A percentile compares a stretch with the other conserved stretches of the same genome.
These are phyloP conservation scores for Aelia acuminata DNA, from an alignment of 2,888 invertebrate genomes.

Conservation along the genomic window DNA sequence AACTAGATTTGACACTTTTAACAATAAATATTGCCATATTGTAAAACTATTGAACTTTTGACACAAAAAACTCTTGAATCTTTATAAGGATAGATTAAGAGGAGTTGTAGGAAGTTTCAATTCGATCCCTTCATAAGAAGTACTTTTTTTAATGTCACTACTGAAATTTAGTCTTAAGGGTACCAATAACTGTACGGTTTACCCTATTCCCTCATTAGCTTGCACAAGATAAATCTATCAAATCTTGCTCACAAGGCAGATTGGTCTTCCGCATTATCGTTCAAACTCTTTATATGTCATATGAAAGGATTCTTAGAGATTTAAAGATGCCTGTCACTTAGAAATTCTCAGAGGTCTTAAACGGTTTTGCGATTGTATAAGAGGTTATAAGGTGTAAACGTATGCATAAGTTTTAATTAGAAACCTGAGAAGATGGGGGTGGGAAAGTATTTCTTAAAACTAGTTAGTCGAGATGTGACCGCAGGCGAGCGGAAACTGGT, in stretches of 20 bases:
- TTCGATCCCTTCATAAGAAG: too few species aligned
- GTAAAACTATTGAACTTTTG: too few species aligned
- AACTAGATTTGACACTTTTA: too few species aligned
- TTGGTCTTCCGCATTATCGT: not conserved
- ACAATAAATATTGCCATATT: too few species aligned
- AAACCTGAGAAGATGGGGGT: slow-evolving; percentile 32
- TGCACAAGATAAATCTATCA: not conserved
- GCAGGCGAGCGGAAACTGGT: slow-evolving; percentile 19
- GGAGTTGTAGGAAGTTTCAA: too few species aligned
- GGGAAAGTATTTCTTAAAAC: slow-evolving; percentile 31
- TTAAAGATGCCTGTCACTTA: not conserved
- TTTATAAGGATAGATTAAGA: too few species aligned
- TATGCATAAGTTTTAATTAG: slow-evolving; percentile 44
- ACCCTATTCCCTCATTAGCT: not conserved
- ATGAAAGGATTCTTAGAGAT: not conserved
- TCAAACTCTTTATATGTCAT: not conserved
- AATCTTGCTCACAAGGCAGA: not conserved
- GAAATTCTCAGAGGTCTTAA: not conserved
- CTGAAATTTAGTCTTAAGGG: too few species aligned
- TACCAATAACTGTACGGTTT: too few species aligned
- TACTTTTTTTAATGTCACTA: too few species aligned
- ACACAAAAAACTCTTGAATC: too few species aligned
- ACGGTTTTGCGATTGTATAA: slow-evolving; percentile 25
- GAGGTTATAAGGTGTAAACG: slow-evolving; percentile 19
- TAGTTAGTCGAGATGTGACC: slow-evolving; percentile 30